Evolutionary conservation across 2,888 invertebrate genomes (phyloP), one percentile per base, ranked within the genome.

Genomic region (Liopterus haemorrhoidalis): DNA sequence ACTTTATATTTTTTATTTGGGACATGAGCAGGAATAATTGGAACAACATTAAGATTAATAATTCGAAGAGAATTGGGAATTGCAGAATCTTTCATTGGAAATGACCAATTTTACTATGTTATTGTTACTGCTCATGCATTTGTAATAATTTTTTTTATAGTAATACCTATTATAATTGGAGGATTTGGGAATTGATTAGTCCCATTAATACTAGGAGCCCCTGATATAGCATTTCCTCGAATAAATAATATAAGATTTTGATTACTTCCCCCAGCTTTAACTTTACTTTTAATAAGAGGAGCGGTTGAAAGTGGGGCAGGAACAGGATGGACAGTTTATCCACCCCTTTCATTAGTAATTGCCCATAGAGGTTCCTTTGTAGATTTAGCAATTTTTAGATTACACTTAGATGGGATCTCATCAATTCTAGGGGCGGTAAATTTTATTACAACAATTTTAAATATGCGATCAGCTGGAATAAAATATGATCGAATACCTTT

Each of bases 241-340:
- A 74, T 88, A 74, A 88, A 88, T 76, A 86, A 85, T 72, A 80
- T 86, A 76, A 85, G 85, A 65, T 88, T 86, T 72, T 87, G 86
- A 74, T 52, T 88, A 42, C 52, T 87, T n/a, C 81, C 81, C 0
- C 81, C 82, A 0, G 79, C 83, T 6, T 57, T 87, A 57, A 70
- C 73, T n/a, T 54, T 87, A 32, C 59, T 85, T 63, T 63, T 82
- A 59, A 68, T 72, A 41, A 80, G 82, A 57, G 74, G 74, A 57
- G 67, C 81, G 58, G 75, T 80, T 48, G 81, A 82, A 73, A 75
- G 69, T 55, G 85, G 85, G 42, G 78, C 76, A 37, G 85, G 85
- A 47, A 85, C 85, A 30, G 85, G 85, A 40, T 87, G 86, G 79
- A 85, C 85, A 30, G 75, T 85, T 8, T 85, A 85, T 30, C 85